phyloP scores from a whole-genome alignment of 2,797 vertebrate species.

The Sebastes jordani region DNA sequence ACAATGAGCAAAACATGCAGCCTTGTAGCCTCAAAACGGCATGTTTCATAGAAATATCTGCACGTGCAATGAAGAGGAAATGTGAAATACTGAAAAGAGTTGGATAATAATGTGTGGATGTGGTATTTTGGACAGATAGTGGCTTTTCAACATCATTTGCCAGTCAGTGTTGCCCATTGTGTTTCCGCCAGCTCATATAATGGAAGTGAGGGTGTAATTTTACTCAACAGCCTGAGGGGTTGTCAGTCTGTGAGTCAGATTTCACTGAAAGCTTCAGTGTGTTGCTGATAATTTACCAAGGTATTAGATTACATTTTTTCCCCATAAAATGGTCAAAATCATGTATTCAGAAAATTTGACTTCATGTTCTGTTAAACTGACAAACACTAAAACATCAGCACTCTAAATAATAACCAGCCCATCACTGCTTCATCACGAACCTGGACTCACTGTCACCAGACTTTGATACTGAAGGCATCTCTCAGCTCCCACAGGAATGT shows the following conservation, averaged over 20 bases:
- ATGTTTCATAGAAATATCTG: not conserved
- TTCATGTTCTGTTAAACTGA: not conserved
- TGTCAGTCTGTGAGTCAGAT: not conserved
- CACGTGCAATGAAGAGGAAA: not conserved
- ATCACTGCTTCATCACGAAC: not conserved
- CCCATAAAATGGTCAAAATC: not conserved
- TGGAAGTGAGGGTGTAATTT: not conserved
- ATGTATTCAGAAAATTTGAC: not conserved
- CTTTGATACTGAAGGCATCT: not conserved
- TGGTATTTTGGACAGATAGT: not conserved
- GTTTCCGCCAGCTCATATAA: not conserved
- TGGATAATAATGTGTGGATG: not conserved
- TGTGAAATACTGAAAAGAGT: not conserved
- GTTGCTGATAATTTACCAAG: not conserved
- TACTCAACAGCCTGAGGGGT: not conserved
- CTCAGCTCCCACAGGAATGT: not conserved
- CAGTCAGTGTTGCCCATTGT: not conserved
- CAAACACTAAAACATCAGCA: not conserved
- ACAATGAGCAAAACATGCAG: constrained; percentile 13
- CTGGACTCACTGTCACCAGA: not conserved
- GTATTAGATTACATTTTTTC: not conserved
- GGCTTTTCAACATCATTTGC: not conserved
- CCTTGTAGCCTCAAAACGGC: not conserved
- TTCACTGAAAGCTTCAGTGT: not conserved
- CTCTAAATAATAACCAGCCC: not conserved